Evolutionary conservation across 2,888 invertebrate genomes (phyloP).

Genomic region (Drosophila subquinaria): DNA sequence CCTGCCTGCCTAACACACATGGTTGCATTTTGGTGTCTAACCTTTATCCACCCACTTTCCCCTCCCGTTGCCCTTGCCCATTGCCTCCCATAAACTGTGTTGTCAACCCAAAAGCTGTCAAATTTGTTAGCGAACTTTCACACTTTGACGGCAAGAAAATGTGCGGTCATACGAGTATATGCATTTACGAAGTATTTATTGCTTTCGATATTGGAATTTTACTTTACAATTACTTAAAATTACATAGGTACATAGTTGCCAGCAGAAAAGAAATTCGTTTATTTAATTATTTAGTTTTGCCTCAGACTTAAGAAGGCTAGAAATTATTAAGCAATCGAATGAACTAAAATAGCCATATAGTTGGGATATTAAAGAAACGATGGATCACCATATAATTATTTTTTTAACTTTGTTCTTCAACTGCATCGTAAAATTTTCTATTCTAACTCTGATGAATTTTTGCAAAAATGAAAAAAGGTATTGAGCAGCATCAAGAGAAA

Average conservation of each 20-base stretch:
- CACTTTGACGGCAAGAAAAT: constrained; percentile 24
- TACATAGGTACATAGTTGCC: not conserved
- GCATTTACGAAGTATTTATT: constrained; percentile 13
- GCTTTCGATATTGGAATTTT: constrained; percentile 7
- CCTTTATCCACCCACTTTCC: constrained; percentile 6
- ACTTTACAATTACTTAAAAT: constrained; percentile 27
- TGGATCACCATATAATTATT: no score
- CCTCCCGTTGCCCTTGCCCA: not conserved
- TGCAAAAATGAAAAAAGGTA: no score
- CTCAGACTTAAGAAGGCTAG: no score
- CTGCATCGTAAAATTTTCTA: no score
- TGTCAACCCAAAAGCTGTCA: no score
- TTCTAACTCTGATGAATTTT: no score
- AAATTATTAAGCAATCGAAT: no score
- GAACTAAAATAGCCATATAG: no score
- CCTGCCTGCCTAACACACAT: constrained; percentile 58
- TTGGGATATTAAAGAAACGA: no score
- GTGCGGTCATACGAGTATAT: constrained; percentile 20
- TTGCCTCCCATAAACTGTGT: constrained; percentile 27
- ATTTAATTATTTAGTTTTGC: no score
- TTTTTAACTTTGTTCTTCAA: no score
- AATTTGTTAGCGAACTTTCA: constrained; percentile 37
- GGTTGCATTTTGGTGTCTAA: constrained; percentile 55
- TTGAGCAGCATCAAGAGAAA: no score
- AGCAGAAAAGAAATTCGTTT: not conserved